Conservation (phyloP, 2,888 invertebrate species). For the Drosophila helvetica region DNA sequence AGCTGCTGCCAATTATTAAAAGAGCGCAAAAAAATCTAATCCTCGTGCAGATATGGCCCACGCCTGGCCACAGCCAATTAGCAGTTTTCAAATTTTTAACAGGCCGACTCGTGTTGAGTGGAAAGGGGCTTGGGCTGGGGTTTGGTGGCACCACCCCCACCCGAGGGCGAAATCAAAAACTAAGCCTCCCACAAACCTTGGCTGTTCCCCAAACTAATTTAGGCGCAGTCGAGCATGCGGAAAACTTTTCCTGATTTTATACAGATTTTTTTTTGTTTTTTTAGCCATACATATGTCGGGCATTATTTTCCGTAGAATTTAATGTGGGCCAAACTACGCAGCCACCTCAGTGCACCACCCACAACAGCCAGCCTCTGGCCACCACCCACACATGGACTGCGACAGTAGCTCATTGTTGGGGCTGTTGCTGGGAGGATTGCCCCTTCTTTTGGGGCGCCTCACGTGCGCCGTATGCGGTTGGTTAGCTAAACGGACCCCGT, state of each 20-base stretch:
- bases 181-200: conserved; percentile 44
- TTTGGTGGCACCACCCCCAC: not conserved
- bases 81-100: conserved; percentile 63
- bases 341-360: conserved; percentile 16
- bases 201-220: conserved; percentile 70
- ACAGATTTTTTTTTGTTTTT: conserved; percentile 17
- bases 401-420: conserved; percentile 32
- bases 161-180: conserved; percentile 47
- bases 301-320: conserved; percentile 75
- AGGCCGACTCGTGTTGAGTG: conserved; percentile 16
- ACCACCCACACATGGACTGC: not conserved
- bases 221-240: conserved; percentile 62
- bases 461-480: conserved; percentile 69
- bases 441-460: conserved; percentile 20
- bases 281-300: conserved; percentile 64
- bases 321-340: conserved; percentile 59
- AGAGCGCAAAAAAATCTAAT: conserved; percentile 30
- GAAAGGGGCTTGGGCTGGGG: not conserved
- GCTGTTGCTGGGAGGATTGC: conserved; percentile 2
- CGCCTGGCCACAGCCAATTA: conserved; percentile 65
- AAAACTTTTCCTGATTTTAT: conserved; percentile 61
- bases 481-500: conserved; percentile 65
- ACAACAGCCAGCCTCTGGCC: not conserved
- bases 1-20: conserved; percentile 50
- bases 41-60: conserved; percentile 15